Evolutionary conservation across 2,888 invertebrate genomes (phyloP), one percentile per base, ranked within the genome.

Genomic region (Pocota personata): DNA sequence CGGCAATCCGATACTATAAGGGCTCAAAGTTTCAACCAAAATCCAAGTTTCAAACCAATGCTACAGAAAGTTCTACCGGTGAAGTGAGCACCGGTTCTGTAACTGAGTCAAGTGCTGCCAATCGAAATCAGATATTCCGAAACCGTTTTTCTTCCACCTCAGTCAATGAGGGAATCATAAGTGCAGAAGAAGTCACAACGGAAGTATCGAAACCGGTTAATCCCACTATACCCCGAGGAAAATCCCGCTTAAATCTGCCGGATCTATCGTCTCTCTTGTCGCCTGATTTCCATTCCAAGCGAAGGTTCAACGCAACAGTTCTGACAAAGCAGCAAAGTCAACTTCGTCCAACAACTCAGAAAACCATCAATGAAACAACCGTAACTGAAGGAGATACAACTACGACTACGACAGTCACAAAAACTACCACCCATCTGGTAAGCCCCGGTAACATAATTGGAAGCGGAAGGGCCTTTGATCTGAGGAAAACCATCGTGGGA

Each of bases 241-340:
- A 64, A 3, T 16, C 78, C 8, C 52, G 69, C 0, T 57, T 55
- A 14, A 66, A 40, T 2, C 37, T 43, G 12, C 19, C 46, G 0
- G 69, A 78, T 21, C 50, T 78, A 1, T 78, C 78, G 7, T 62
- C 78, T 1, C 69, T 78, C 3, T 40, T 78, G 12, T 78, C 78
- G 1, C 50, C 19, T 0, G 69, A 78, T 19, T 12, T 37, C 16
- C 10, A 64, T 27, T 55, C 79, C 1, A 71, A 52, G 5, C 55
- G 46, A n/a, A 24, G 27, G 48, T 21, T 3, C 0, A 60, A 66
- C 14, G 48, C 27, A 3, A 57, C 69, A 0, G 2, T 12, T 5
- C 3, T 21, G 8, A 16, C 43, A 21, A 58, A 8, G 12, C 35
- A 66, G n/a, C 24, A 48, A 50, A 37, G 8, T 12, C 27, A 2